These are phyloP conservation scores for Diarsia brunnea DNA, from an alignment of 2,888 invertebrate species.

Conservation along the genomic window DNA sequence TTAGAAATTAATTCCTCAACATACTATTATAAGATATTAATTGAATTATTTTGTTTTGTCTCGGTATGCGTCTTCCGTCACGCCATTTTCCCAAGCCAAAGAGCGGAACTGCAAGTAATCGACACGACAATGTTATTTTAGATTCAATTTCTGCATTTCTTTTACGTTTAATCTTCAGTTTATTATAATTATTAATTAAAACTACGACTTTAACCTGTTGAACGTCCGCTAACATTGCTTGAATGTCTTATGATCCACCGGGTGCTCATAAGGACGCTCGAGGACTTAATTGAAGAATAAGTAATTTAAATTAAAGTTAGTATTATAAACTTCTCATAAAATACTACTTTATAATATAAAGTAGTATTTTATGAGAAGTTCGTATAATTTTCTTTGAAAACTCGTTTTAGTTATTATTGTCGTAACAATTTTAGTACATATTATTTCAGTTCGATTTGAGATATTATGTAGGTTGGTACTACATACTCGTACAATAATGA, in stretches of 20 bases:
- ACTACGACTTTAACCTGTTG: not conserved
- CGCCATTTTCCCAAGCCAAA: slow-evolving; percentile 47
- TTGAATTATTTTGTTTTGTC: slow-evolving; percentile 10
- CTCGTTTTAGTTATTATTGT: not conserved
- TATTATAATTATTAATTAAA: not conserved
- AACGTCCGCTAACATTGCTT: no score
- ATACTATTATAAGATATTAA: not conserved
- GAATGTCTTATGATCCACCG: no score
- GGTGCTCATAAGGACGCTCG: no score
- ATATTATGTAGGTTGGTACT: not conserved
- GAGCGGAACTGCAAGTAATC: slow-evolving; percentile 47
- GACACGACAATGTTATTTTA: slow-evolving; percentile 18
- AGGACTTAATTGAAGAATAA: no score
- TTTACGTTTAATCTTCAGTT: not conserved
- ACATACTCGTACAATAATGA: no score
- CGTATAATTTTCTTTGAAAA: not conserved
- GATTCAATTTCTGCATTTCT: slow-evolving; percentile 10
- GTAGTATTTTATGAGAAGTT: not conserved
- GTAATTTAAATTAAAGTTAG: no score
- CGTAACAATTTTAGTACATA: not conserved
- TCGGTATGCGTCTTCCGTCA: slow-evolving; percentile 44
- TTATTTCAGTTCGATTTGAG: not conserved
- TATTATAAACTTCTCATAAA: no score
- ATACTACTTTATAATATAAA: no score
- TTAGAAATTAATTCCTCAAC: no score